Base-by-base conservation (phyloP, 92 coral and sea anemone genomes). In the Epizoanthus illoricatus region DNA sequence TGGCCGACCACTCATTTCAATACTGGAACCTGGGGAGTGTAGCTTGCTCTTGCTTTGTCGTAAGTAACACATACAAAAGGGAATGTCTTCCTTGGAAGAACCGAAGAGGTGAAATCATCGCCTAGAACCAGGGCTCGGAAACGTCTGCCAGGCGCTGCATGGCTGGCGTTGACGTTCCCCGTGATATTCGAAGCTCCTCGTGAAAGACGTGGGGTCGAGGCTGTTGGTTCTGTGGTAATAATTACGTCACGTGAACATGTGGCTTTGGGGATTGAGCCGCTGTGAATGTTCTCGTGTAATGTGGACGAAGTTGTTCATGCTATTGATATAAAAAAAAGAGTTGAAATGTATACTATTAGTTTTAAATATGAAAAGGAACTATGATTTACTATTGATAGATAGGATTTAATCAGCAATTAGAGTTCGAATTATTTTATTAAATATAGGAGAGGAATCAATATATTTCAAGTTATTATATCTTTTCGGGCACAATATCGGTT, bases 381-480 rank as follows among this genome's bases (percentile, higher is more conserved):
- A 58, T 75, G 69, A 58, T 75, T 75, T 63, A 57, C 71, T 78
- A 63, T 41, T 39, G 24, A 78, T 47, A 63, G 71, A 76, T 65
- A 62, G 28, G 41, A 43, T 59, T 58, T 17, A 75, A 75, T 75
- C 56, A 19, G 41, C 71, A 71, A 71, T 19, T 71, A 42, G 21
- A 71, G 16, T 19, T 69, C 19, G 58, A 39, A 61, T 42, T 78
- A 78, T 61, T 76, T 76, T 61, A 40, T 76, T 76, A 62, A 61
- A 60, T 63, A 62, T 70, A 41, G 71, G 81, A 70, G 13, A 78
- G 56, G 56, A 49, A 49, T 49, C 13, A 49, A 49, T 49, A 49
- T 49, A 49, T 49, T 49, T 49, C 56, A 49, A 49, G 56, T 49
- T 49, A 5, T 49, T 8, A 8, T 49, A 49, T 49, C 56, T 49